Evolutionary conservation across 1,140 invertebrate genomes (phyloP).

Genomic region (Cyclina sinensis): DNA sequence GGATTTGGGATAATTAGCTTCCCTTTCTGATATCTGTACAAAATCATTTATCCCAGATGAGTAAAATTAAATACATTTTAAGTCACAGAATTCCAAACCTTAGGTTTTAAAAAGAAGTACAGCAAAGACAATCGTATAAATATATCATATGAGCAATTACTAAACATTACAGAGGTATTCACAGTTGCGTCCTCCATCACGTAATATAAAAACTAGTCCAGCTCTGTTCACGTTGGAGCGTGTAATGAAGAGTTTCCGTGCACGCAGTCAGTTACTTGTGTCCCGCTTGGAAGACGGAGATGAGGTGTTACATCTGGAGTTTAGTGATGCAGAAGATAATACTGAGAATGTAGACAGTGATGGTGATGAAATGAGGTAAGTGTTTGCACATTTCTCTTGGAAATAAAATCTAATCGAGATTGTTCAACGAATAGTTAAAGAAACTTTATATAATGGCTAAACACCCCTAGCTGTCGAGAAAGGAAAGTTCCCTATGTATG

Average conservation of each 20-base stretch:
- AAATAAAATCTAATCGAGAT: too few species aligned
- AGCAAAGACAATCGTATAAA: not conserved
- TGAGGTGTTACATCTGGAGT: constrained; percentile 85
- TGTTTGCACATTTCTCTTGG: too few species aligned
- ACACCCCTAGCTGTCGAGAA: too few species aligned
- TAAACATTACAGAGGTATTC: constrained; percentile 63
- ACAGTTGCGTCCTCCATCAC: constrained; percentile 77
- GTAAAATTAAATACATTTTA: too few species aligned
- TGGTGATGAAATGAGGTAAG: constrained; percentile 55
- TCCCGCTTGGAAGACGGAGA: constrained; percentile 85
- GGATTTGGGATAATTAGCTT: too few species aligned
- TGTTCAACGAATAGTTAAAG: too few species aligned
- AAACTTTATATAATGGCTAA: too few species aligned
- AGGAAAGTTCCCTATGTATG: too few species aligned
- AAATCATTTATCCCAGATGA: too few species aligned
- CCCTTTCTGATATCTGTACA: not conserved
- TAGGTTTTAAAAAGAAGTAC: not conserved
- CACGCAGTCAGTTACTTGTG: constrained; percentile 85
- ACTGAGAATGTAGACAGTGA: constrained; percentile 46
- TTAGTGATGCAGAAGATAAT: constrained; percentile 75
- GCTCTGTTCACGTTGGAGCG: constrained; percentile 85
- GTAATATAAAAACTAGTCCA: constrained; percentile 86
- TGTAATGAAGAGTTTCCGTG: constrained; percentile 86
- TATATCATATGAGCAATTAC: not conserved
- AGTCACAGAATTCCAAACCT: too few species aligned